Base-by-base conservation (phyloP, 1,140 invertebrate genomes). In the Drosophila gunungcola region DNA sequence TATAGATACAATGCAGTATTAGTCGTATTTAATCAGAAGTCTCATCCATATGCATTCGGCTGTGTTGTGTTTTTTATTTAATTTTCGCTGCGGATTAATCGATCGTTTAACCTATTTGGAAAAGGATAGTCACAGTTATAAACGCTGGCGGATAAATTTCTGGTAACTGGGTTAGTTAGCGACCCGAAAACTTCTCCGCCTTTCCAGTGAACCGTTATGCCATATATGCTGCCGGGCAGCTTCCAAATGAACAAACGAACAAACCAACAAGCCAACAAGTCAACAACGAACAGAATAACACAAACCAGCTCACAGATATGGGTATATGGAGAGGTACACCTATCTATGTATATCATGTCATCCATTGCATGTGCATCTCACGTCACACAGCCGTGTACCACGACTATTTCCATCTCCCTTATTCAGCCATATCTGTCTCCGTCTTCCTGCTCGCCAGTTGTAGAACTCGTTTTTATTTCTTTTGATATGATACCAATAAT, bases 401-500 rank as follows among this genome's bases (percentile, higher is more conserved):
- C 25, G 7, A 12, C 55, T 32, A 9, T 42, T 67, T 46, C 45
- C 36, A 9, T 52, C n/a, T 21, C 38, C 38, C 36, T 12, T 52
- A 10, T n/a, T 21, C 64, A 29, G 42, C 25, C 64, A 29, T 51
- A 32, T 21, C 49, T 49, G 45, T 41, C 61, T 16, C 16, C 16
- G 46, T 32, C 54, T 65, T 68, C 73, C 73, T 61, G 70, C 61
- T 75, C 10, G 13, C 29, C 70, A 52, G 69, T 62, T 67, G 78
- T 61, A 58, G 65, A 88, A 88, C 83, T 83, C 69, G 83, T 88
- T 88, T 86, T 77, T 58, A 65, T 79, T 48, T 69, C 78, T 73
- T 62, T 78, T 75, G 55, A 78, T 86, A 51, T 75, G 58, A 78
- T 86, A 51, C 63, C 58, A 72, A 85, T 86, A 81, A 78, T 86